phyloP scores from a whole-genome alignment of 2,113 vertebrate species.

The Sphyrna mokarran region DNA sequence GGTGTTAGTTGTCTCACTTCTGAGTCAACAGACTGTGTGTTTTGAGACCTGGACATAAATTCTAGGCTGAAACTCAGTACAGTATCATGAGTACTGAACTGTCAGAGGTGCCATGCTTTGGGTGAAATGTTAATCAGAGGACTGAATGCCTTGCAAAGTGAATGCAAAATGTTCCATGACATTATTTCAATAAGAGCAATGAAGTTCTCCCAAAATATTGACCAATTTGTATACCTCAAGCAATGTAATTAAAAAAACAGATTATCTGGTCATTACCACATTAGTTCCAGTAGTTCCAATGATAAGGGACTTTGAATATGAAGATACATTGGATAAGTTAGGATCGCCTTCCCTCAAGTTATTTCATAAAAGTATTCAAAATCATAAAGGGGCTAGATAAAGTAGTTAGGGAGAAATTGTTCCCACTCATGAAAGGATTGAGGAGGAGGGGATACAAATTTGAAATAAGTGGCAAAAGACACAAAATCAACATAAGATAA shows the following conservation, averaged over 20 bases:
- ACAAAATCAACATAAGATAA: too few species aligned
- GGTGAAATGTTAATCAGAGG: neutral
- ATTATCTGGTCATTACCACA: neutral
- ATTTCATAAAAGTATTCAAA: too few species aligned
- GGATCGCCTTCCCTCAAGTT: too few species aligned
- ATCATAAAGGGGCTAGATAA: too few species aligned
- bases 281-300: neutral
- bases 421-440: too few species aligned
- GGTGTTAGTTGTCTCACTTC: neutral
- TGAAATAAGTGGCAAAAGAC: too few species aligned
- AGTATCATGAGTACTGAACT: neutral
- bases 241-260: neutral
- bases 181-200: neutral
- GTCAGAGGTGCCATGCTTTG: neutral
- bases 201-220: neutral
- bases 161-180: neutral
- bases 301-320: too few species aligned
- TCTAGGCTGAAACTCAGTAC: neutral
- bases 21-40: neutral
- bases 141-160: neutral
- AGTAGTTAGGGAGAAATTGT: too few species aligned
- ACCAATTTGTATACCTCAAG: neutral
- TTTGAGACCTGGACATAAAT: neutral
- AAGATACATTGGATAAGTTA: too few species aligned
- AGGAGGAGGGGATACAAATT: too few species aligned